Evolutionary conservation across 30 jellyfish, hydroid and myxozoan species (phyloP), one percentile per base, ranked within the genome.

Genomic region (Phacellophora camtschatica): DNA sequence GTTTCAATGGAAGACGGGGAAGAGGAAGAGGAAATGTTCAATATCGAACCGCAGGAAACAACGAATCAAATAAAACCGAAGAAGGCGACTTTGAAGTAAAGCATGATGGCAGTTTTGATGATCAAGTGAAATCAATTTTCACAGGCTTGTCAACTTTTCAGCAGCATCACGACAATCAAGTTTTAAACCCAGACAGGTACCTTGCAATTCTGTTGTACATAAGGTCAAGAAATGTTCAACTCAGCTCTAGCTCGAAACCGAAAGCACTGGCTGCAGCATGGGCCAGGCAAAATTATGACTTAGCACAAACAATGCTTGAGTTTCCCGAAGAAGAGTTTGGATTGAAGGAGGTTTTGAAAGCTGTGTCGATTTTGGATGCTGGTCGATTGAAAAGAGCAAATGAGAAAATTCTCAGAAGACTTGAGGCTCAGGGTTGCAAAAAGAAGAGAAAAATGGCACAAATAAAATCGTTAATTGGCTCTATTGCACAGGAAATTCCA

Each of bases 251-350:
- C 19, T 71, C 88, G 22, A 83, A 72, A 62, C 12, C 83, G 10
- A 70, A 39, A 12, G 75, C 84, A n/a, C 82, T 83, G 13, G 95
- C 95, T 0, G 95, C 82, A 19, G 95, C 95, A 4, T 83, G 88
- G 88, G 88, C 95, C 1, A 71, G 95, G 72, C 24, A 59, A 22
- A 88, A 83, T 32, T 59, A 69, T 48, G 49, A 35, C 4, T 34
- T 83, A 67, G 95, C 88, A 33, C 37, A 55, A n/a, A 23, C 74
- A 5, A 22, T 83, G 95, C 74, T 83, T 12, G 68, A 33, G 18
- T 18, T 83, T 27, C 74, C 73, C 0, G 77, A 39, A n/a, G 95
- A 83, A 46, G 65, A 65, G 45, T 71, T 83, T 71, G 83, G 71
- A 9, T 31, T 83, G 36, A 83, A 83, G 37, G 95, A 83, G 59